Evolutionary conservation across 1,140 invertebrate species (phyloP).

Genomic region (Scaptomyza graminum): DNA sequence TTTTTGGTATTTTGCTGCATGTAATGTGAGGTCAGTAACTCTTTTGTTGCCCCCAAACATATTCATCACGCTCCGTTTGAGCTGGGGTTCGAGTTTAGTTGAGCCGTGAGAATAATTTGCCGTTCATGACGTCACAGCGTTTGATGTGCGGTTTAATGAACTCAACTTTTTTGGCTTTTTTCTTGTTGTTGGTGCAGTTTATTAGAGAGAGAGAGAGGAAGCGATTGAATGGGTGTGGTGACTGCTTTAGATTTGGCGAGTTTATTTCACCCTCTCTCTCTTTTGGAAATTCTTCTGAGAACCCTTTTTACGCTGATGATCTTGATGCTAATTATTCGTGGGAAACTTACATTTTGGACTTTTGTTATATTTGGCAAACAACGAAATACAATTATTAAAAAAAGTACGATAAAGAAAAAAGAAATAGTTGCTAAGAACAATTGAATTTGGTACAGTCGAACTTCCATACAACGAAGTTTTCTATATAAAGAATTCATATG

Average conservation of each 20-base stretch:
- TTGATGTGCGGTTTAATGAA: conserved; percentile 65
- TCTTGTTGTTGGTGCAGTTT: background rate
- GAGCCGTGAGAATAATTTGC: conserved; percentile 54
- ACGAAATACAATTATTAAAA: background rate
- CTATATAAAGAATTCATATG: too few species aligned
- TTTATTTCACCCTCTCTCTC: background rate
- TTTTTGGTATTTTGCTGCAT: conserved; percentile 38
- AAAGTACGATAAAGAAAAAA: background rate
- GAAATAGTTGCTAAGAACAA: background rate
- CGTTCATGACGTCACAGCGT: conserved; percentile 66
- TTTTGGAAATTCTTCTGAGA: conserved; percentile 12
- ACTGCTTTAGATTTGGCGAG: conserved; percentile 17
- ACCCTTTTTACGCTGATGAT: conserved; percentile 12
- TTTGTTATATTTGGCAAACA: background rate
- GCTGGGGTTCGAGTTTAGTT: conserved; percentile 7
- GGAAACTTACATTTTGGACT: conserved; percentile 17
- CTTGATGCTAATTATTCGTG: conserved; percentile 21
- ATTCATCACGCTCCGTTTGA: conserved; percentile 74
- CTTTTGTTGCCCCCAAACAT: conserved; percentile 68
- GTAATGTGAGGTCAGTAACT: conserved; percentile 81
- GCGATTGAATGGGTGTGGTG: background rate
- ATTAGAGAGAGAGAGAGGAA: background rate
- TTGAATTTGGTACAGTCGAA: background rate
- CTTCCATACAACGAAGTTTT: too few species aligned
- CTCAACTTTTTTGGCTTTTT: conserved; percentile 18